Evolutionary conservation across 2,797 vertebrate species (phyloP).

Genomic region (Jordanella pulchra): DNA sequence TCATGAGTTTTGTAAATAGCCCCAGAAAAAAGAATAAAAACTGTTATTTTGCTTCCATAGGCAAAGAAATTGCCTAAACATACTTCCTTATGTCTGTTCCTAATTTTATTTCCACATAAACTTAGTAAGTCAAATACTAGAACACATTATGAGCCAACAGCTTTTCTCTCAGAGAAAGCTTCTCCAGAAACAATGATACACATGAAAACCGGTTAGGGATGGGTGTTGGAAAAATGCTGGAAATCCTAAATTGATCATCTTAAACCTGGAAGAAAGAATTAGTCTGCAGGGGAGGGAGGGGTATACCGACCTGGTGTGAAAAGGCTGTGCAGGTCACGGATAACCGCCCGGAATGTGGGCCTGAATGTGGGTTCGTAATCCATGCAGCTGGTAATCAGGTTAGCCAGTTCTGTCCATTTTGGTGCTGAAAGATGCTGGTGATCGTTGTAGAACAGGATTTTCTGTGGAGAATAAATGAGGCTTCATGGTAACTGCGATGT

Average conservation of each 20-base stretch:
- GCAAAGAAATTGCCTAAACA: not conserved
- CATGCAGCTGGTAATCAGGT: slow-evolving; percentile 94
- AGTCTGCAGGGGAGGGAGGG: not conserved
- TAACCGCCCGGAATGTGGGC: slow-evolving; percentile 91
- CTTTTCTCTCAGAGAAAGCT: not conserved
- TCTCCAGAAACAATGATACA: not conserved
- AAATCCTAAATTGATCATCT: not conserved
- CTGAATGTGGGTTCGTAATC: slow-evolving; percentile 93
- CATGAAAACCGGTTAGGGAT: not conserved
- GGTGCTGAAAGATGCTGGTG: slow-evolving; percentile 92
- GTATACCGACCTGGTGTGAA: slow-evolving; percentile 89
- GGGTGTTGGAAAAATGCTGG: not conserved
- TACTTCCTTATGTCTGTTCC: not conserved
- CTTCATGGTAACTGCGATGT: not conserved
- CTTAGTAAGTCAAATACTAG: not conserved
- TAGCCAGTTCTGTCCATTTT: slow-evolving; percentile 95
- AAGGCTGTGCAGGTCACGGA: slow-evolving; percentile 94
- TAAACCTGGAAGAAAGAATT: not conserved
- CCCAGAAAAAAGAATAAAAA: not conserved
- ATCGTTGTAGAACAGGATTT: slow-evolving; percentile 93
- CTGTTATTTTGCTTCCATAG: not conserved
- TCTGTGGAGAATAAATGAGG: slow-evolving; percentile 73
- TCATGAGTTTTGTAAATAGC: not conserved
- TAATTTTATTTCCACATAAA: not conserved
- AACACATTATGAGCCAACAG: not conserved